Conservation (phyloP, 2,113 vertebrate species). For the Diadophis punctatus region DNA sequence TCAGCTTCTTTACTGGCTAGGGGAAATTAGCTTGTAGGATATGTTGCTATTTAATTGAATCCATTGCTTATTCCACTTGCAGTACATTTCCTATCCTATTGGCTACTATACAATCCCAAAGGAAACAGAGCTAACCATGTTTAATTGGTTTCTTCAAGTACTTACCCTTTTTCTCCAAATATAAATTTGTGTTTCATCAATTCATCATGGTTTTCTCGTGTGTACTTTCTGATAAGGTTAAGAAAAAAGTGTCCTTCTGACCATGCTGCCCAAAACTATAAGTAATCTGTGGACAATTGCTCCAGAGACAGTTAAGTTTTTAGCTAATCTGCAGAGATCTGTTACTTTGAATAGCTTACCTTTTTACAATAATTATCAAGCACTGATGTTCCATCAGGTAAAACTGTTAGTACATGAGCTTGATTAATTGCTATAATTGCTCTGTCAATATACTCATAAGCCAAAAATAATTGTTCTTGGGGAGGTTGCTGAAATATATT, state of each 20-base stretch:
- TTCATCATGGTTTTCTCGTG: neutral
- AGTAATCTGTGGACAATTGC: neutral
- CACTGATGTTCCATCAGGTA: conserved; percentile 63
- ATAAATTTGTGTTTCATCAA: neutral
- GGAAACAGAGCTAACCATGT: neutral
- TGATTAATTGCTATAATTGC: conserved; percentile 68
- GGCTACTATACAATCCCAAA: neutral
- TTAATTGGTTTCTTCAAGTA: neutral
- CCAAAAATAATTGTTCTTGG: conserved; percentile 70
- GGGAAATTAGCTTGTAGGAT: neutral
- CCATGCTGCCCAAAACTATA: neutral
- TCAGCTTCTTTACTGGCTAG: neutral
- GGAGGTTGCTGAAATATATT: conserved; percentile 70
- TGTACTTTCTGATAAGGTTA: neutral
- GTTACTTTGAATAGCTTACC: conserved; percentile 65
- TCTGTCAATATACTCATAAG: conserved; percentile 73
- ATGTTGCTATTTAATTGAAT: neutral
- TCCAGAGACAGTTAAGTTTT: neutral
- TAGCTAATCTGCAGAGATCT: neutral
- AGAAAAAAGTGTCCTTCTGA: neutral
- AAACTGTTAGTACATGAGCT: conserved; percentile 47
- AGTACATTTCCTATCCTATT: neutral
- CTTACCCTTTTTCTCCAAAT: neutral
- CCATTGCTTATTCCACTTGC: neutral
- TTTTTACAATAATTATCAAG: conserved; percentile 74